Conservation (phyloP, 1,140 invertebrate species). For the Lordiphosa clarofinis region DNA sequence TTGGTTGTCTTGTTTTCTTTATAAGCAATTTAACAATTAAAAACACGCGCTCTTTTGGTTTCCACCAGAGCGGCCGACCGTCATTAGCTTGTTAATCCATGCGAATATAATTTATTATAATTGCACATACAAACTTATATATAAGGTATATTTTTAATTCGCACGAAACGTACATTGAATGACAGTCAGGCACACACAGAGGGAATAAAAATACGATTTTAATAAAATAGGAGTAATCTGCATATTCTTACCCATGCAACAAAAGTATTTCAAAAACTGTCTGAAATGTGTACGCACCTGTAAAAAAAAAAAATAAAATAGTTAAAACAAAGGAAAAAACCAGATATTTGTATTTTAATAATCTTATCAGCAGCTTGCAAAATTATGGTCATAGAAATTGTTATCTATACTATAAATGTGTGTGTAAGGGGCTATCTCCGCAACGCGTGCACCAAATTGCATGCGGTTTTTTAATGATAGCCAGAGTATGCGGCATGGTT, state of each 20-base stretch:
- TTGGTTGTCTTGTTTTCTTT: conserved; percentile 37
- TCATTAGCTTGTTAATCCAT: conserved; percentile 75
- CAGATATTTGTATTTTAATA: too few relatives aligned
- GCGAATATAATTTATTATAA: conserved; percentile 78
- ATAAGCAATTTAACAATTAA: conserved; percentile 75
- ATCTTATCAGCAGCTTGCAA: too few relatives aligned
- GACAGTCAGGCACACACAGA: conserved; percentile 11
- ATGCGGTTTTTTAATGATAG: too few relatives aligned
- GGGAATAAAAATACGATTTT: too few relatives aligned
- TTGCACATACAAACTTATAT: conserved; percentile 40
- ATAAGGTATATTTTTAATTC: conserved; percentile 41
- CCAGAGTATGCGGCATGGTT: too few relatives aligned
- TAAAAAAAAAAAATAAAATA: conserved; percentile 24
- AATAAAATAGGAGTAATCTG: too few relatives aligned
- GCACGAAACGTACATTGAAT: conserved; percentile 49
- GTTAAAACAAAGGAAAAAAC: too few relatives aligned
- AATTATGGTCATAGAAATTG: too few relatives aligned
- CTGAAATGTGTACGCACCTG: conserved; percentile 49
- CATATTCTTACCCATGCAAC: neutral
- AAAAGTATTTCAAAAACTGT: neutral
- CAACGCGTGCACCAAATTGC: too few relatives aligned
- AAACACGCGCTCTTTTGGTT: conserved; percentile 70
- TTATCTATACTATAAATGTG: too few relatives aligned
- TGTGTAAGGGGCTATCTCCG: too few relatives aligned
- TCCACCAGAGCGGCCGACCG: conserved; percentile 36